phyloP scores from a whole-genome alignment of 2,797 vertebrate species.

The Leptoclinus maculatus region DNA sequence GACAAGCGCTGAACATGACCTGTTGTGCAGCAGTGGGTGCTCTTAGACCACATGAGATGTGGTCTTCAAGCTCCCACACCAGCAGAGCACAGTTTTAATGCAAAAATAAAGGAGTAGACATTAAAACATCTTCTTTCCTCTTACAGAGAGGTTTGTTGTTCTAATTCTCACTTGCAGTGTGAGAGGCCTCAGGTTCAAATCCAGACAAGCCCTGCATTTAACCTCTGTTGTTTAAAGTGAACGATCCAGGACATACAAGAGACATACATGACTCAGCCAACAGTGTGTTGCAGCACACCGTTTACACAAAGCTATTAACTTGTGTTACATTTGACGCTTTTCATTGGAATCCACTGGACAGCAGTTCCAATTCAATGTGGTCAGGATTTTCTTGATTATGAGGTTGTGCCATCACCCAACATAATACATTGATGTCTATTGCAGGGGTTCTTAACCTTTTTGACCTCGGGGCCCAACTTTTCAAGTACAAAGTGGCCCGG shows the following conservation, averaged over 20 bases:
- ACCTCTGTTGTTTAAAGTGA: background rate
- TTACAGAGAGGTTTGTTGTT: slow-evolving; percentile 78
- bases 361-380: background rate
- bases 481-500: too few relatives aligned
- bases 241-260: background rate
- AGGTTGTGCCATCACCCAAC: too few relatives aligned
- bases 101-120: background rate
- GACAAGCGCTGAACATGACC: background rate
- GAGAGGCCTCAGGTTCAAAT: slow-evolving; percentile 86
- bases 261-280: background rate
- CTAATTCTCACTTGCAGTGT: slow-evolving; percentile 87
- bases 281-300: background rate
- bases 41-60: background rate
- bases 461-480: too few relatives aligned
- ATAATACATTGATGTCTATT: too few relatives aligned
- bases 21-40: slow-evolving; percentile 2
- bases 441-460: too few relatives aligned
- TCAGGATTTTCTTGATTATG: too few relatives aligned
- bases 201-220: slow-evolving; percentile 78
- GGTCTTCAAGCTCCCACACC: background rate
- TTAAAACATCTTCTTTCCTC: rapidly evolving
- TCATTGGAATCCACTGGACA: background rate
- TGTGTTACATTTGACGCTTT: background rate
- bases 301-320: background rate
- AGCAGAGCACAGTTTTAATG: background rate